phyloP scores from a whole-genome alignment of 1,140 invertebrate species.

The Drosophila mojavensis region DNA sequence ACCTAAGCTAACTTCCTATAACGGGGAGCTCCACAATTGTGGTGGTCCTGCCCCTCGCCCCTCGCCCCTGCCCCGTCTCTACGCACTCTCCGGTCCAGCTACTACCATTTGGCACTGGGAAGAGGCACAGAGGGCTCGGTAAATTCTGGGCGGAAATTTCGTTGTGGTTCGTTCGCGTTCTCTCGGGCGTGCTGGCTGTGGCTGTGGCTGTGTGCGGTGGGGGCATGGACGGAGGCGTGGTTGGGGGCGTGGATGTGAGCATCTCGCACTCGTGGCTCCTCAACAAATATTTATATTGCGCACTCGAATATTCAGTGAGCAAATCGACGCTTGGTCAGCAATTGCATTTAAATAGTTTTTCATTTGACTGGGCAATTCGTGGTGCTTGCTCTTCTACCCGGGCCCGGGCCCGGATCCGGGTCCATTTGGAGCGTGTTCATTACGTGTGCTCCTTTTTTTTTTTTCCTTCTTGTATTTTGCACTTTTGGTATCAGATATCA shows the following conservation, averaged over 20 bases:
- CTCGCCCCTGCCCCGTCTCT: background rate
- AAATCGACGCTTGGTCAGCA: slow-evolving; percentile 77
- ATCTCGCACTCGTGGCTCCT: slow-evolving; percentile 3
- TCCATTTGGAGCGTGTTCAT: slow-evolving; percentile 26
- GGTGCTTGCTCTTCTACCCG: slow-evolving; percentile 10
- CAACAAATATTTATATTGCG: slow-evolving; percentile 47
- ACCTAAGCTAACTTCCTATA: slow-evolving; percentile 34
- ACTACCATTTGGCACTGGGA: background rate
- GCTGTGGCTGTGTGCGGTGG: background rate
- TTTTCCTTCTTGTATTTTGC: background rate
- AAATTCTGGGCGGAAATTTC: background rate
- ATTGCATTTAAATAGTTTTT: slow-evolving; percentile 82
- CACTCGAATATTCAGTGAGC: slow-evolving; percentile 73
- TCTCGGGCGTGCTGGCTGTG: no score
- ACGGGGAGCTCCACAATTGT: slow-evolving; percentile 10
- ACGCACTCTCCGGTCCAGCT: background rate
- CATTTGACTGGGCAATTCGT: slow-evolving; percentile 73
- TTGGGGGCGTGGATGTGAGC: background rate
- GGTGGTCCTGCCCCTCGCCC: background rate
- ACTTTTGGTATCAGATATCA: background rate
- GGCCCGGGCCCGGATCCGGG: background rate
- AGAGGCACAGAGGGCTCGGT: background rate
- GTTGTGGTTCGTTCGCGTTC: slow-evolving; percentile 1
- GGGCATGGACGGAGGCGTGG: background rate
- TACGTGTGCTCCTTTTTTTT: slow-evolving; percentile 21